phyloP scores from a whole-genome alignment of 2,888 invertebrate genomes.

The Apamea anceps region DNA sequence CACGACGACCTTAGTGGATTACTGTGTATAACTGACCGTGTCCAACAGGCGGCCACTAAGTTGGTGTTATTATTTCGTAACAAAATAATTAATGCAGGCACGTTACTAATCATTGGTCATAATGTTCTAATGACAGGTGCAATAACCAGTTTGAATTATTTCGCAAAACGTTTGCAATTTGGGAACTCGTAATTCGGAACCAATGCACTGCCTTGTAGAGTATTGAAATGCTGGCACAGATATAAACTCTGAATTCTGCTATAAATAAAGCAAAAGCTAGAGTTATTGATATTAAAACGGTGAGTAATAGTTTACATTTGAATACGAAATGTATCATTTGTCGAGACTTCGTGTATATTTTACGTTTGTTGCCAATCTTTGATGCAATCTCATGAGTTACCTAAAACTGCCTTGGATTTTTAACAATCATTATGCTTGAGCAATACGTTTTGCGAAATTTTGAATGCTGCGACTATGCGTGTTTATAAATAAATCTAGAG shows the following conservation, averaged over 20 bases:
- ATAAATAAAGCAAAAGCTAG: slow-evolving; percentile 40
- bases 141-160: slow-evolving; percentile 35
- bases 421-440: slow-evolving; percentile 45
- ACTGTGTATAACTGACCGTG: slow-evolving; percentile 83
- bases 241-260: slow-evolving; percentile 14
- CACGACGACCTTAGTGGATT: slow-evolving; percentile 81
- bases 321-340: slow-evolving; percentile 46
- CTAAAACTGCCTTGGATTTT: slow-evolving; percentile 51
- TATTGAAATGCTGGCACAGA: slow-evolving; percentile 14
- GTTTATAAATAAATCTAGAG: slow-evolving; percentile 35
- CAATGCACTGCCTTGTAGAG: slow-evolving; percentile 9
- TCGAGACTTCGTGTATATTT: slow-evolving; percentile 38
- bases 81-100: slow-evolving; percentile 78
- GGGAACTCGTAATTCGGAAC: background rate
- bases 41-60: slow-evolving; percentile 69
- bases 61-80: slow-evolving; percentile 77
- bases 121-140: slow-evolving; percentile 48
- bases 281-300: slow-evolving; percentile 48
- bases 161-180: slow-evolving; percentile 35
- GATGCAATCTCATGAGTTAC: slow-evolving; percentile 51
- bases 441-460: slow-evolving; percentile 46
- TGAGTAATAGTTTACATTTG: slow-evolving; percentile 52
- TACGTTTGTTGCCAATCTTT: slow-evolving; percentile 44
- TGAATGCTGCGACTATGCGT: slow-evolving; percentile 24
- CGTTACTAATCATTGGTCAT: slow-evolving; percentile 75